phyloP scores from a whole-genome alignment of 2,113 vertebrate genomes.

The Neopipo cinnamomea region DNA sequence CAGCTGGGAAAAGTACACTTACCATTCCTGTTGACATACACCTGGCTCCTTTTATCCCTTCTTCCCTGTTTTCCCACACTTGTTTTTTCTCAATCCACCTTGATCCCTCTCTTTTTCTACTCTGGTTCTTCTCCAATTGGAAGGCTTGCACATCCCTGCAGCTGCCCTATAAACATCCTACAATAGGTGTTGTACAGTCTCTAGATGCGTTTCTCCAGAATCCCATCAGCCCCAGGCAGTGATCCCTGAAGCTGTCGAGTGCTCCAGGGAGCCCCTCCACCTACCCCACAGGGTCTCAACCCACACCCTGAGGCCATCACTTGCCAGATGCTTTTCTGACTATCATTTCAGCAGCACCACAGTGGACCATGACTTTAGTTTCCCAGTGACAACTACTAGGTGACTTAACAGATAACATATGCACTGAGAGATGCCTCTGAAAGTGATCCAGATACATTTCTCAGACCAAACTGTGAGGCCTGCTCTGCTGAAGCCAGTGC shows the following conservation, averaged over 20 bases:
- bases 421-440: not conserved
- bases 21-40: not conserved
- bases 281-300: not conserved
- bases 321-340: not conserved
- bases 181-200: not conserved
- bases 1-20: not conserved
- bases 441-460: not conserved
- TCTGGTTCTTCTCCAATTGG: not conserved
- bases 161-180: not conserved
- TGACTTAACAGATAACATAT: not conserved
- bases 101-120: not conserved
- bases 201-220: not conserved
- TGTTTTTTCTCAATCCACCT: not conserved
- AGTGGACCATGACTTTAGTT: not conserved
- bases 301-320: fast-evolving
- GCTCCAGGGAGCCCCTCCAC: not conserved
- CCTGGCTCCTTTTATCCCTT: not conserved
- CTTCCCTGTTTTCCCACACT: not conserved
- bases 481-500: not conserved
- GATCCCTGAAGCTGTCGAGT: not conserved
- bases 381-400: not conserved
- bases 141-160: not conserved
- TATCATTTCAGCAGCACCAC: not conserved
- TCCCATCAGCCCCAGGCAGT: fast-evolving
- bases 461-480: not conserved